A percentile compares a stretch with the other conserved stretches of the same genome.
These are phyloP conservation scores for Petrocephalus schoutedeni DNA, from an alignment of 2,797 vertebrate genomes.

Conservation along the genomic window DNA sequence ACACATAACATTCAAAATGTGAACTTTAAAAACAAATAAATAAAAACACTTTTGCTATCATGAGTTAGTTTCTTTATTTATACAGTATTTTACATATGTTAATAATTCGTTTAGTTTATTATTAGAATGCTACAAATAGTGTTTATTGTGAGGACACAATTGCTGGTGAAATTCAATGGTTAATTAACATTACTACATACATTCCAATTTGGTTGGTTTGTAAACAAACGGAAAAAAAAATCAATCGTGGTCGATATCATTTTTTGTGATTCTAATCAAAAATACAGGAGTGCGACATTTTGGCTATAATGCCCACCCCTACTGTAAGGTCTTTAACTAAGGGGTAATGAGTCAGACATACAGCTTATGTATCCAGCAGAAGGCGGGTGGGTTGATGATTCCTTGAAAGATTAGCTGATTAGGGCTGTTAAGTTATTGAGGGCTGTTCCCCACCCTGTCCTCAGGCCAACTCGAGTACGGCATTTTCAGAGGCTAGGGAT, in stretches of 20 bases:
- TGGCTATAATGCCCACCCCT: neutral
- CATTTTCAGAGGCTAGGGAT: neutral
- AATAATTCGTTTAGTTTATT: neutral
- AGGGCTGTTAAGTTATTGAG: neutral
- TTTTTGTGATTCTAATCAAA: neutral
- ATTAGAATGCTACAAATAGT: neutral
- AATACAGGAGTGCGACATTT: neutral
- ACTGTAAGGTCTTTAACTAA: neutral
- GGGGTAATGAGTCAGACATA: neutral
- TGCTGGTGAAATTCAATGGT: neutral
- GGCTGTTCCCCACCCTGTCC: neutral
- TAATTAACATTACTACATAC: neutral
- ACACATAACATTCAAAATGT: too few relatives aligned
- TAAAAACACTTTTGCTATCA: neutral
- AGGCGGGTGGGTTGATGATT: neutral
- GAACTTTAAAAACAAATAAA: too few relatives aligned
- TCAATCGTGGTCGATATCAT: neutral
- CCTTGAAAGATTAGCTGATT: neutral
- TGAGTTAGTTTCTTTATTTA: too few relatives aligned
- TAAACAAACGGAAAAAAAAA: neutral
- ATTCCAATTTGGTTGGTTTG: neutral
- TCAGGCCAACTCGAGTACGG: neutral
- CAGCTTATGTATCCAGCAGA: neutral
- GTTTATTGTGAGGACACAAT: neutral
- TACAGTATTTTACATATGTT: neutral